These are phyloP conservation scores for Pollenia griseotomentosa DNA, from an alignment of 2,888 invertebrate genomes.

Conservation along the genomic window DNA sequence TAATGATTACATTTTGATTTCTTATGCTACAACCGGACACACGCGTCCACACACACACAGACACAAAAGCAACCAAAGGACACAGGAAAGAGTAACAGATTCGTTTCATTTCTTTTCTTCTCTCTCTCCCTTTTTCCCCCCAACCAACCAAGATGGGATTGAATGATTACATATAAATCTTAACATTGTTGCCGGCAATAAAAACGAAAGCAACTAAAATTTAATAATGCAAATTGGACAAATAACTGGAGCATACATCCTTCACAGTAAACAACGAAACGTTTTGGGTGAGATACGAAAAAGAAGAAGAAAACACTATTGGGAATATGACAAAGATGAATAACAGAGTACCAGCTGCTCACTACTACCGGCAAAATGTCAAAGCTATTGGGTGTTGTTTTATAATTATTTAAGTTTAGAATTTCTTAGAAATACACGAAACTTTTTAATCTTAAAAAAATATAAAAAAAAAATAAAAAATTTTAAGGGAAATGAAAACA, in stretches of 20 bases:
- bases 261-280: not conserved
- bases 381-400: constrained; percentile 5
- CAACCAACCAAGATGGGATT: not conserved
- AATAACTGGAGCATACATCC: constrained; percentile 71
- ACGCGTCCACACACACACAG: not conserved
- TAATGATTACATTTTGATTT: constrained; percentile 64
- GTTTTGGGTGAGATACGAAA: too few species aligned
- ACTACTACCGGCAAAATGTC: not conserved
- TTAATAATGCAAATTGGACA: constrained; percentile 73
- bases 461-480: constrained; percentile 1
- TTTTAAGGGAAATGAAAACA: not conserved
- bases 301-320: not conserved
- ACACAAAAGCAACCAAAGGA: constrained; percentile 7
- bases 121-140: not conserved
- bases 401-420: constrained; percentile 55
- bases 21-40: constrained; percentile 35
- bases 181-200: constrained; percentile 20
- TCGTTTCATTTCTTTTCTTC: not conserved
- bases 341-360: constrained; percentile 42
- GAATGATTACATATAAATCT: constrained; percentile 15
- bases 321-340: not conserved
- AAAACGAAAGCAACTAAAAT: constrained; percentile 55
- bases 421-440: too few species aligned
- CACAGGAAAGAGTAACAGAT: constrained; percentile 69
- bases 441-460: not conserved